Percentiles rank a stretch among this genome's conserved stretches.
These are phyloP conservation scores for Drosophila meridionalis DNA, from an alignment of 2,888 invertebrate species.

Conservation along the genomic window DNA sequence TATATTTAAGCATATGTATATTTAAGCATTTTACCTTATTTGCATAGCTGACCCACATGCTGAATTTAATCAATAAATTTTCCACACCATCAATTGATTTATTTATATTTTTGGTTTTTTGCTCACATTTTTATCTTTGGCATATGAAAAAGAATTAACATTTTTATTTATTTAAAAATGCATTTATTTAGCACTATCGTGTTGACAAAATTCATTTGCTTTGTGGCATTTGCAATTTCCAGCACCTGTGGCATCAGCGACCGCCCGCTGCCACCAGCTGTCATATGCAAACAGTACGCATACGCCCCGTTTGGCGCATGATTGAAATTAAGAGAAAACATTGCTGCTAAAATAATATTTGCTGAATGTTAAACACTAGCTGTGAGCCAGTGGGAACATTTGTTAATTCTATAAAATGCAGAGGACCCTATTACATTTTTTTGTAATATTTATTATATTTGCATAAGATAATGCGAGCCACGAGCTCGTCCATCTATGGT, in stretches of 20 bases:
- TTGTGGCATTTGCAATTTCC: constrained; percentile 31
- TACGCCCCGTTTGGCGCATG: constrained; percentile 35
- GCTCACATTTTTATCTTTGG: background rate
- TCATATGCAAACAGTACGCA: constrained; percentile 45
- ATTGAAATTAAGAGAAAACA: constrained; percentile 28
- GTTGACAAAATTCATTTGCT: constrained; percentile 37
- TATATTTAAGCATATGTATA: constrained; percentile 1
- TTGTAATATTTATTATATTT: constrained; percentile 32
- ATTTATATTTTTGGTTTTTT: background rate
- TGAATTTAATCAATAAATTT: constrained; percentile 30
- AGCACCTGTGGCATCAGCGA: constrained; percentile 24
- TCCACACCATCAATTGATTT: constrained; percentile 1
- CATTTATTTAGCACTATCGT: constrained; percentile 27
- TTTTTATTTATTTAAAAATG: constrained; percentile 28
- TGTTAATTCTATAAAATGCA: constrained; percentile 58
- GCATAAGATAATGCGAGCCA: constrained; percentile 20
- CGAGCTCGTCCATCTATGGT: background rate
- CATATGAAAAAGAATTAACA: background rate
- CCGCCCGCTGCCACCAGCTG: background rate
- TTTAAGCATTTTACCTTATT: constrained; percentile 8
- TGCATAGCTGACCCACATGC: constrained; percentile 10
- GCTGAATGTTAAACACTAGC: constrained; percentile 26
- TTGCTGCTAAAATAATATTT: constrained; percentile 49
- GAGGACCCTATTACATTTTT: constrained; percentile 63
- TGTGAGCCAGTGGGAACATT: constrained; percentile 19